Conservation (phyloP, 2,888 invertebrate species). For the Epistrophella euchroma region DNA sequence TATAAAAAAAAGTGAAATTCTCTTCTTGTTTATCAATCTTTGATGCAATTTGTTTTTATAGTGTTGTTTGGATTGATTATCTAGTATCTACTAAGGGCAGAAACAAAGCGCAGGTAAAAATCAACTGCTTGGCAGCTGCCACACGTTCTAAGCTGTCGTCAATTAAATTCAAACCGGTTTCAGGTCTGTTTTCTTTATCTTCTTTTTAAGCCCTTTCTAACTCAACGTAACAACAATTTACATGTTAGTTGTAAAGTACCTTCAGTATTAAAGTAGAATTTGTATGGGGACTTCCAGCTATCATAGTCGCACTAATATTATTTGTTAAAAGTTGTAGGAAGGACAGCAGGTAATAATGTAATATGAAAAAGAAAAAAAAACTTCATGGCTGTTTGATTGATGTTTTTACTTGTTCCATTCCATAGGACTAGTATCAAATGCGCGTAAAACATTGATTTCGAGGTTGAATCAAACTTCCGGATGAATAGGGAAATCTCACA, state of each 20-base stretch:
- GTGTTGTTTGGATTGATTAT: not conserved
- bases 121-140: not conserved
- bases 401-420: not conserved
- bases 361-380: not conserved
- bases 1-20: not conserved
- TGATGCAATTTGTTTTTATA: not conserved
- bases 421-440: not conserved
- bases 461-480: no score
- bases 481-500: no score
- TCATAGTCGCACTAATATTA: not conserved
- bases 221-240: no score
- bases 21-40: not conserved
- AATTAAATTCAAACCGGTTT: conserved; percentile 6
- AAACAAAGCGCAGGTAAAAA: not conserved
- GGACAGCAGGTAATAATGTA: not conserved
- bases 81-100: not conserved
- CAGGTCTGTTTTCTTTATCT: not conserved
- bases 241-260: not conserved
- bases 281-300: not conserved
- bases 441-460: no score
- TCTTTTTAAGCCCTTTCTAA: not conserved
- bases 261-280: not conserved
- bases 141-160: not conserved
- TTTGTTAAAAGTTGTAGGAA: not conserved
- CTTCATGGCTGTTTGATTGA: not conserved